Percentiles rank a stretch among this genome's conserved stretches.
These are phyloP conservation scores for Pogonocichla stellata DNA, from an alignment of 2,113 vertebrate genomes.

Conservation along the genomic window DNA sequence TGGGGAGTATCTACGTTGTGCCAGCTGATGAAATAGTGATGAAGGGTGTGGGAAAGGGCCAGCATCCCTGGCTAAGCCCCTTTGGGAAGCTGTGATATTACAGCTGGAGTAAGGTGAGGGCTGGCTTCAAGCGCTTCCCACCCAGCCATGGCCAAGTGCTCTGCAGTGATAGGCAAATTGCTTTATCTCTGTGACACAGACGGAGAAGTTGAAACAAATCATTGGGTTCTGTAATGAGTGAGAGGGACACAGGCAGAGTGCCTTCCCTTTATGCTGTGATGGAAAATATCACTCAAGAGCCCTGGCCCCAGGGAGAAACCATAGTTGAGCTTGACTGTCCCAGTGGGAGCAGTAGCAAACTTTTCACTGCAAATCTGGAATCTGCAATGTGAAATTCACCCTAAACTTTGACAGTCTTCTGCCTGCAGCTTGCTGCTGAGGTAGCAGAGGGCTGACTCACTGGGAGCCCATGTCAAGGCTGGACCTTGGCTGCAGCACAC, in stretches of 20 bases:
- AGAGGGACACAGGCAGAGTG: not conserved
- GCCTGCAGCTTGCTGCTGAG: not conserved
- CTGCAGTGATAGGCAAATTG: constrained; percentile 19
- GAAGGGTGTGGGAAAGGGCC: not conserved
- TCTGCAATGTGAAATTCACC: not conserved
- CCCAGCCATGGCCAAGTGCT: not conserved
- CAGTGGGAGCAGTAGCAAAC: not conserved
- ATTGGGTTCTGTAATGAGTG: not conserved
- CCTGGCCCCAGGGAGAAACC: not conserved
- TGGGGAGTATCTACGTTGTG: fast-evolving
- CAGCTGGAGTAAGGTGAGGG: constrained; percentile 8
- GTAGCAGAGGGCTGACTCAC: not conserved
- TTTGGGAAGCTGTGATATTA: not conserved
- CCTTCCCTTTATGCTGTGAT: not conserved
- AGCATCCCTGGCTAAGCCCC: not conserved
- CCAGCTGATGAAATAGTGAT: not conserved
- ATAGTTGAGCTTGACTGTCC: not conserved
- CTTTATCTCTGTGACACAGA: constrained; percentile 57
- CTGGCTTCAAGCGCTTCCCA: not conserved
- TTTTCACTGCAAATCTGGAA: not conserved
- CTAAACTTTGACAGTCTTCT: not conserved
- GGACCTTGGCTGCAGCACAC: fast-evolving
- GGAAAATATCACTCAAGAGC: not conserved
- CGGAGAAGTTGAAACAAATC: constrained; percentile 44
- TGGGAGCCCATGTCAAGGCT: not conserved